These are phyloP conservation scores for Temnothorax curvispinosus DNA, from an alignment of 1,140 invertebrate genomes.

Conservation along the genomic window DNA sequence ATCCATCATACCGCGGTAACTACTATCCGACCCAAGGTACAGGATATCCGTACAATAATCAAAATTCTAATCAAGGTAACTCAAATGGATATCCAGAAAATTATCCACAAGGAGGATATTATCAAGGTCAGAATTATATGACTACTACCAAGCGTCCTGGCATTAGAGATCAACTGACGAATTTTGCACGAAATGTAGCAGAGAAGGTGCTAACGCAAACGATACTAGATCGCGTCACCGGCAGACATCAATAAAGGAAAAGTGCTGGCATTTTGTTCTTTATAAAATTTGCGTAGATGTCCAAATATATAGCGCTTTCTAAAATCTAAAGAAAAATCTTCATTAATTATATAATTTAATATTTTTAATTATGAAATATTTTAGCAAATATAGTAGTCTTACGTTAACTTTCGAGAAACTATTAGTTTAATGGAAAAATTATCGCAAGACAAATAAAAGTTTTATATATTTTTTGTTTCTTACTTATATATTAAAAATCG, in stretches of 20 bases:
- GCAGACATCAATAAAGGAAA: constrained; percentile 64
- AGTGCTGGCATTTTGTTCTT: background rate
- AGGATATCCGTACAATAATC: constrained; percentile 62
- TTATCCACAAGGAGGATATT: constrained; percentile 49
- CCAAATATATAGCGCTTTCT: background rate
- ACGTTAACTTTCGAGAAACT: background rate
- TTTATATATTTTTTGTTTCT: background rate
- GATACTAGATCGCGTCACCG: constrained; percentile 79
- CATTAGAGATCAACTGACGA: constrained; percentile 77
- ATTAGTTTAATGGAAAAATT: background rate
- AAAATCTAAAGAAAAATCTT: background rate
- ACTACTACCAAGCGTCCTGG: constrained; percentile 77
- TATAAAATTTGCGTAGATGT: background rate
- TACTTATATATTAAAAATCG: background rate
- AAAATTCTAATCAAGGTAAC: constrained; percentile 55
- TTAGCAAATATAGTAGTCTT: background rate
- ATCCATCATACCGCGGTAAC: background rate
- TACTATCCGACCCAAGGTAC: constrained; percentile 11
- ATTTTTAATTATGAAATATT: background rate
- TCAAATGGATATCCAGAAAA: constrained; percentile 67
- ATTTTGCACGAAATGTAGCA: constrained; percentile 78
- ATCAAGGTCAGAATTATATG: constrained; percentile 44
- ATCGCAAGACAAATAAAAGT: background rate
- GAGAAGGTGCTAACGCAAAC: constrained; percentile 77
- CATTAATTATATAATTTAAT: background rate